Conservation (phyloP, 2,888 invertebrate genomes). For the Rhabditophanes sp. region DNA sequence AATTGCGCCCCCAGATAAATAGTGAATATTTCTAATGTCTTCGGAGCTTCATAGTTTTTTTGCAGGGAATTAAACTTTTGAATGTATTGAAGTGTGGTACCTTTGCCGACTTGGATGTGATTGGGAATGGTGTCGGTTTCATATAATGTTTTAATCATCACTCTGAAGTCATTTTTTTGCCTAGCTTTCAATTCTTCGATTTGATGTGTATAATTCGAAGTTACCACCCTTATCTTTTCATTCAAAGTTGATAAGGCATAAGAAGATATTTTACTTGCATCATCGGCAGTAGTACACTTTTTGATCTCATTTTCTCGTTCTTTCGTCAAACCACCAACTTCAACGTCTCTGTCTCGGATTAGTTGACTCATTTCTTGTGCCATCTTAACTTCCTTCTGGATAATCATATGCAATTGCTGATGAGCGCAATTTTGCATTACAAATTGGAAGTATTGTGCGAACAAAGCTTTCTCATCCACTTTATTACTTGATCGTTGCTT, state of each 20-base stretch:
- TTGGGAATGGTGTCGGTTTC: slow-evolving; percentile 12
- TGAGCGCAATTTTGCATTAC: slow-evolving; percentile 15
- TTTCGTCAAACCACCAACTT: slow-evolving; percentile 4
- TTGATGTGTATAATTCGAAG: slow-evolving; percentile 25
- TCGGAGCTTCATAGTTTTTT: too few species aligned
- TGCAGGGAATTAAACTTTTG: too few species aligned
- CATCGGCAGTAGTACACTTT: slow-evolving; percentile 3
- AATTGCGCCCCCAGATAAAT: slow-evolving; percentile 69
- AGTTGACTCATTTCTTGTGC: slow-evolving; percentile 15
- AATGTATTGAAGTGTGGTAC: too few species aligned
- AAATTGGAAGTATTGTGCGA: slow-evolving; percentile 17
- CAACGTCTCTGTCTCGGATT: not conserved
- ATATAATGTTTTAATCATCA: slow-evolving; percentile 17
- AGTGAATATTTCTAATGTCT: too few species aligned
- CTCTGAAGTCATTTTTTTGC: slow-evolving; percentile 18
- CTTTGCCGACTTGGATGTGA: too few species aligned
- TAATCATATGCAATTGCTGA: slow-evolving; percentile 14
- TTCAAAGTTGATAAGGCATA: slow-evolving; percentile 27
- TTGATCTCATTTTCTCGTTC: slow-evolving; percentile 21
- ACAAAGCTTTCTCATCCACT: slow-evolving; percentile 1
- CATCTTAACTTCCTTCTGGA: slow-evolving; percentile 26
- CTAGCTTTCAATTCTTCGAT: slow-evolving; percentile 23
- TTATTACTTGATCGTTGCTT: too few species aligned
- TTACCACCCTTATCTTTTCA: slow-evolving; percentile 29
- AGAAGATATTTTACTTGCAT: slow-evolving; percentile 19